Evolutionary conservation across 2,113 vertebrate species (phyloP), one percentile per base, ranked within the genome.

Genomic region (Bufo bufo): DNA sequence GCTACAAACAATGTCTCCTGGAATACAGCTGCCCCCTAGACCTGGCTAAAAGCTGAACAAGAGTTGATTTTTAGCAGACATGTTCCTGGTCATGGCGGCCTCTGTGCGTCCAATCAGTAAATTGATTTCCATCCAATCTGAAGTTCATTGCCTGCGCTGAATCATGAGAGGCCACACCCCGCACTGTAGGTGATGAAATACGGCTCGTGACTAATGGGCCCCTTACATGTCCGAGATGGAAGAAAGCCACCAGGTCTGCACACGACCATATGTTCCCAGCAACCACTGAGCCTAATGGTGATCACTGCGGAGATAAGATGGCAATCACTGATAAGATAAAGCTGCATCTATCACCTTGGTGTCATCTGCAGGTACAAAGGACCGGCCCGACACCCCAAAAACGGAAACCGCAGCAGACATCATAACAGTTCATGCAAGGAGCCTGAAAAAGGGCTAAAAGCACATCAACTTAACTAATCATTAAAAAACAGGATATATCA

Each of bases 221-320:
- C 20, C 65, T 1, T 66, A 20, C 10, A 66, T 66, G 6, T 66
- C 65, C 23, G 16, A 47, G 2, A 77, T 50, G 47, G 7, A 20
- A 20, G 49, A 52, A 20, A n/a, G 54, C 49, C 33, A n/a, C 66
- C 19, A 1, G 19, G n/a, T n/a, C 10, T 3, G 14, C 8, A 82
- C 10, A 20, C 6, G 4, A n/a, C 58, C 59, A 82, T 82, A 63
- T 82, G 79, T 56, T 59, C 56, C 23, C 78, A 10, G 3, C 77
- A 14, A 59, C 16, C 78, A 33, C 33, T 33, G 58, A 61, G 14
- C 6, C 77, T 56, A 78, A 54, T 56, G 47, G 78, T 23, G 14
- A 63, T 82, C 33, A 49, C 58, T 63, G 45, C 78, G 49, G 56
- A 63, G 79, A 82, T 82, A 82, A 82, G 79, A 82, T 82, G 79